Evolutionary conservation across 2,797 vertebrate species (phyloP), one percentile per base, ranked within the genome.

Genomic region (Botia almorhae): DNA sequence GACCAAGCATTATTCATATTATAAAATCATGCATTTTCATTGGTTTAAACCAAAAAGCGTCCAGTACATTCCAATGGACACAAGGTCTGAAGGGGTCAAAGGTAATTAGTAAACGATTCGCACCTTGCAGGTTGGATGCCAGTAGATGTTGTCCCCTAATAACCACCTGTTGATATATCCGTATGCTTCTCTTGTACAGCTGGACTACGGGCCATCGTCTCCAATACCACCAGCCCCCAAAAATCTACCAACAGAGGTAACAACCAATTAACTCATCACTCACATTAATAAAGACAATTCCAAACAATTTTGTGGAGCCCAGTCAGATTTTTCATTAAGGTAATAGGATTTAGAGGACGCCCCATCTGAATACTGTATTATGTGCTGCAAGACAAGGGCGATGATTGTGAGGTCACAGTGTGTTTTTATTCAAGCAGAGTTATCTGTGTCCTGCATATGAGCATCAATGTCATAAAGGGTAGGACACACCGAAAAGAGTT

Each of bases 151-250:
- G 81, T 90, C 86, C 82, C 92, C 92, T 83, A 95, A 89, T 56
- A 94, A 85, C 91, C 87, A 90, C 75, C 87, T 90, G 72, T 94
- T 93, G 61, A 95, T 87, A 81, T 92, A 91, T 60, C 88, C 90
- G n/a, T 91, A 88, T 48, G 89, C 90, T 7, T 91, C 93, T 64
- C 88, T 90, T 7, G 88, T 93, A 80, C 91, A 95, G 67, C 87
- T 93, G 55, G 84, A 95, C 83, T 67, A 90, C 72, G 92, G 91
- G 64, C 91, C 91, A 11, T 87, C 17, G 88, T 91, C 92, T 43
- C 92, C 90, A 6, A 94, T 93, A 81, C 93, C 91, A 76, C 94
- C 92, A 58, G 91, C 89, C 81, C 90, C 90, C 26, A 93, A 81
- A 89, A 94, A 95, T 46, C 92, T 93, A 85, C 91, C 95, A 71